Evolutionary conservation across 2,113 vertebrate species (phyloP).

Genomic region (Anseranas semipalmata): DNA sequence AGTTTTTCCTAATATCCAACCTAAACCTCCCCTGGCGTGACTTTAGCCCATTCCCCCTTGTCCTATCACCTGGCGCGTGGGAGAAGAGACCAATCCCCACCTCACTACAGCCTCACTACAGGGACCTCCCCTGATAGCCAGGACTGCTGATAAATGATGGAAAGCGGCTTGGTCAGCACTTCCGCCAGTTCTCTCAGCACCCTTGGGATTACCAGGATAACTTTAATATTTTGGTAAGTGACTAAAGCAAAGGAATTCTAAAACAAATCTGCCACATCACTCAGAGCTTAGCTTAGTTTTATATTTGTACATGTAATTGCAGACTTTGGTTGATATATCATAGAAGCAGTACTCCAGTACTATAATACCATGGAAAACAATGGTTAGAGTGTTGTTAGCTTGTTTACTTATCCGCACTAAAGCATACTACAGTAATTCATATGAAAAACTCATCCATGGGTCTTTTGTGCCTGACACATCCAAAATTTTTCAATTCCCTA

Average conservation of each 20-base stretch:
- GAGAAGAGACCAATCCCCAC: too few species aligned
- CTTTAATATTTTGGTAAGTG: not conserved
- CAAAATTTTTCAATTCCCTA: not conserved
- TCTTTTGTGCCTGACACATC: not conserved
- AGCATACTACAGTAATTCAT: not conserved
- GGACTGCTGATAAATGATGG: too few species aligned
- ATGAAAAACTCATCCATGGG: not conserved
- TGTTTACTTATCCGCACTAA: not conserved
- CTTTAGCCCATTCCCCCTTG: too few species aligned
- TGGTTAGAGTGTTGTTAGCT: not conserved
- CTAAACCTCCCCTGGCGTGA: too few species aligned
- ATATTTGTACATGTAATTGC: not conserved
- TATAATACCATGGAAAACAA: not conserved
- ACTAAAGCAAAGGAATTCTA: not conserved
- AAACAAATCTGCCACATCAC: not conserved
- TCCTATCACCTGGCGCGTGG: too few species aligned
- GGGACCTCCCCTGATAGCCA: too few species aligned
- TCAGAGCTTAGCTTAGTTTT: not conserved
- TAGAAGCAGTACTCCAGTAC: not conserved
- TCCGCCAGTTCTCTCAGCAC: too few species aligned
- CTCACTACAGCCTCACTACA: too few species aligned
- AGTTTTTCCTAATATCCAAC: too few species aligned
- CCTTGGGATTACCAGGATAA: not conserved
- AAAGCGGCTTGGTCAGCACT: too few species aligned
- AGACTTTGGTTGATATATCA: not conserved